Base-by-base conservation (phyloP, 2,113 vertebrate genomes). In the Mus spicilegus region DNA sequence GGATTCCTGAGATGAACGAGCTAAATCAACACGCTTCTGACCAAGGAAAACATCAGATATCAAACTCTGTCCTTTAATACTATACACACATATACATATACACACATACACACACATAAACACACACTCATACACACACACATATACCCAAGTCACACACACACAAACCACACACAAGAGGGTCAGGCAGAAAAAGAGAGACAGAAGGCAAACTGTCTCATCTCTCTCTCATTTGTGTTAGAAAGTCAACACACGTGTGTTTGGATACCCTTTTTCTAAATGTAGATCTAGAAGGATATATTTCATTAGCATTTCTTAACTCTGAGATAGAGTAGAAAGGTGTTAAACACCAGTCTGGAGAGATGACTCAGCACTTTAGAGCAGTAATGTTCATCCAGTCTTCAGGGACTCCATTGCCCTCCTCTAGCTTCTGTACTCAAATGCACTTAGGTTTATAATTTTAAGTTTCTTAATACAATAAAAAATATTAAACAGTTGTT, bases 251-350 rank as follows among this genome's bases (percentile, higher is more conserved):
- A 36, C 67, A 17, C 13, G 1, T 36, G 30, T 22, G 8, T 56
- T 17, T 82, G 33, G 22, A 89, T 93, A 30, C 30, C 1, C 67
- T 16, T 85, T 42, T 84, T 84, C n/a, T 84, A 84, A 63, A 42
- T 84, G n/a, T 46, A 46, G n/a, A 85, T 65, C 7, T 63, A 24
- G 8, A 65, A 85, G 26, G 24, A 28, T 84, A 19, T 63, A 65
- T 65, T 84, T 65, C 17, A 46, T 61, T 63, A 3, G 10, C 76
- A 80, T 89, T 69, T 85, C 61, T 81, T 42, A 92, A 89, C 30
- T 93, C 77, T 91, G 46, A 94, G n/a, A 77, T 13, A 93, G 70
- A 63, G 7, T 30, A 90, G 16, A 42, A 85, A 39, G 87, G 78
- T 85, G 51, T 49, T 85, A 58, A 91, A 42, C 26, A 85, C 16